phyloP scores from a whole-genome alignment of 2,797 vertebrate genomes.

The Propithecus deckenii region DNA sequence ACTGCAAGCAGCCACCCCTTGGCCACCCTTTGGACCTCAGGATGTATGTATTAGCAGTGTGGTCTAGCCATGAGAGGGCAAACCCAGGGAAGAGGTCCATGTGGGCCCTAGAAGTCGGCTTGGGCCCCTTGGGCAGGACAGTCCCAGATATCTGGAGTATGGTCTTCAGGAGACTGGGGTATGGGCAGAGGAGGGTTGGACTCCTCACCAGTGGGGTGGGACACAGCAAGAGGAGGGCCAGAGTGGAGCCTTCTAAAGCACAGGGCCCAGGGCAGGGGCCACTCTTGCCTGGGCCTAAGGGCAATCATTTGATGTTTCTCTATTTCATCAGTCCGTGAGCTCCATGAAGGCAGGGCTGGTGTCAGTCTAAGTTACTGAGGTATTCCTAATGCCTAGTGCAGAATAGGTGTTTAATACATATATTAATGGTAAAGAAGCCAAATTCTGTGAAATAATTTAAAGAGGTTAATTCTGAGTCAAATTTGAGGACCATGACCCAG shows the following conservation, averaged over 20 bases:
- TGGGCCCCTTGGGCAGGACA: background rate
- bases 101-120: background rate
- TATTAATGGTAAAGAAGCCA: too few relatives aligned
- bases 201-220: background rate
- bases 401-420: background rate
- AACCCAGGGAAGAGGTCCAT: background rate
- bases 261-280: background rate
- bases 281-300: background rate
- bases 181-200: background rate
- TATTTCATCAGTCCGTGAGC: background rate
- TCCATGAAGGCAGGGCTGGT: background rate
- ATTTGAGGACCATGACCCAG: too few relatives aligned
- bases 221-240: background rate
- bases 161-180: background rate
- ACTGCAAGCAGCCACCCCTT: background rate
- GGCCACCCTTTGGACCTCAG: background rate
- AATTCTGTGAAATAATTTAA: too few relatives aligned
- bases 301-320: background rate
- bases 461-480: too few relatives aligned
- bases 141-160: background rate
- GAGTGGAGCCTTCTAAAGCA: background rate
- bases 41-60: background rate
- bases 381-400: background rate
- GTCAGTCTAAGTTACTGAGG: background rate
- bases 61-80: background rate